These are phyloP conservation scores for Apeira syringaria DNA, from an alignment of 2,888 invertebrate species.

Conservation along the genomic window DNA sequence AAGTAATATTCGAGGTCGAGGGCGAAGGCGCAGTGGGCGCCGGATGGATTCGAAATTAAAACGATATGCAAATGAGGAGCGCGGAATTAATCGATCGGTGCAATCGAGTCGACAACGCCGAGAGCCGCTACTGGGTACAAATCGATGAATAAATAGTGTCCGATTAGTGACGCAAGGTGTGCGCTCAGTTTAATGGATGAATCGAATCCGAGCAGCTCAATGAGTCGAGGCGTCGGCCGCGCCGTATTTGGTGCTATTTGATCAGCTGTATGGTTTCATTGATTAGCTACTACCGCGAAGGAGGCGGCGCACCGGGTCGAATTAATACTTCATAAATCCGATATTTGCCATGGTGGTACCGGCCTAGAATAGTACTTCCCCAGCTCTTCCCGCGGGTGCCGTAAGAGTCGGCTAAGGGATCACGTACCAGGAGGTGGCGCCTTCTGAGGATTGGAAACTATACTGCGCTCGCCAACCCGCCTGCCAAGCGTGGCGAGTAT, in stretches of 20 bases:
- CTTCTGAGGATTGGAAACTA: too few species aligned
- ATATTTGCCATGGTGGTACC: too few species aligned
- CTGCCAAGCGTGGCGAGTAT: too few species aligned
- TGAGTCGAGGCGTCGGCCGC: conserved; percentile 53
- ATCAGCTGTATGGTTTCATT: conserved; percentile 54
- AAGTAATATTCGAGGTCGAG: conserved; percentile 70
- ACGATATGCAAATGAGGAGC: conserved; percentile 75
- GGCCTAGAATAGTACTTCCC: too few species aligned
- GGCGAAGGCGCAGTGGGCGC: conserved; percentile 72
- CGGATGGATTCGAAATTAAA: conserved; percentile 78
- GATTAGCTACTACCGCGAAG: conserved; percentile 51
- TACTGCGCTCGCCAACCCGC: too few species aligned
- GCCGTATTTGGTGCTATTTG: conserved; percentile 59
- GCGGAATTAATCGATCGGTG: conserved; percentile 71
- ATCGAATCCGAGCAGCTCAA: conserved; percentile 60
- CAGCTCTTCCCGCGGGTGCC: too few species aligned
- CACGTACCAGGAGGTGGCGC: too few species aligned
- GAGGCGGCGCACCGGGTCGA: conserved; percentile 34
- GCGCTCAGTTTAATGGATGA: conserved; percentile 62
- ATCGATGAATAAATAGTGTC: conserved; percentile 76
- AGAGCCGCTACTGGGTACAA: conserved; percentile 71
- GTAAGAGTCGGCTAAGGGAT: too few species aligned
- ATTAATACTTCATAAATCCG: conserved; percentile 38
- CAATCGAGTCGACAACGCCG: conserved; percentile 70
- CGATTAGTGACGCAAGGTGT: conserved; percentile 69